Conservation (phyloP, 2,797 vertebrate species). For the Pitangus sulphuratus region DNA sequence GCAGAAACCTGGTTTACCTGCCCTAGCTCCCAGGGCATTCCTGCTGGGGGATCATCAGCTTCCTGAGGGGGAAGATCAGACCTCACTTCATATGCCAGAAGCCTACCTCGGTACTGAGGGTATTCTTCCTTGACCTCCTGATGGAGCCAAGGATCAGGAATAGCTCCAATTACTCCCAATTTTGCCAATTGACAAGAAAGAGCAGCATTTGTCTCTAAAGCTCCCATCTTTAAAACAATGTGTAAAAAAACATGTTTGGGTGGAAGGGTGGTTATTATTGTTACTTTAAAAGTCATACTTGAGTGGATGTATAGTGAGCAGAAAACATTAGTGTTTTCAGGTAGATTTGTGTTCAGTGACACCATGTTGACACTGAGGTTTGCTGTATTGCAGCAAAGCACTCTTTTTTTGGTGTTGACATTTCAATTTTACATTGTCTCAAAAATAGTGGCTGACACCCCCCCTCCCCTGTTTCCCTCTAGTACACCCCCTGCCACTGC, state of each 20-base stretch:
- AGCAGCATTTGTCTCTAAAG: not conserved
- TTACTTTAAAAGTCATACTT: not conserved
- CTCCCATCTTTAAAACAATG: not conserved
- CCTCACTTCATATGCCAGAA: not conserved
- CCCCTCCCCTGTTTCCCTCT: accelerated
- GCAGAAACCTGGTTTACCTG: not conserved
- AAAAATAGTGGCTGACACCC: not conserved
- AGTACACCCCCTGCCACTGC: not conserved
- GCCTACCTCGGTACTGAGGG: not conserved
- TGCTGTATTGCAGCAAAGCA: not conserved
- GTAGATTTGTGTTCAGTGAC: not conserved
- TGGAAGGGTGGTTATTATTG: not conserved
- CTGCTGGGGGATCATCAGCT: not conserved
- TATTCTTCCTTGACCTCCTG: not conserved
- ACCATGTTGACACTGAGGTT: not conserved
- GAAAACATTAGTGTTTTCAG: not conserved
- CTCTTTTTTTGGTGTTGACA: not conserved
- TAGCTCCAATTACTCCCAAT: not conserved
- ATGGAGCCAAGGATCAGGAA: not conserved
- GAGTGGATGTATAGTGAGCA: not conserved
- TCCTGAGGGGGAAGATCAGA: not conserved
- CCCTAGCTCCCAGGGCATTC: not conserved
- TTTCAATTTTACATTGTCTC: not conserved
- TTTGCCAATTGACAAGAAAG: not conserved
- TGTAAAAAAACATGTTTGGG: not conserved